phyloP scores from a whole-genome alignment of 2,888 invertebrate species.

The Harmothoe impar region DNA sequence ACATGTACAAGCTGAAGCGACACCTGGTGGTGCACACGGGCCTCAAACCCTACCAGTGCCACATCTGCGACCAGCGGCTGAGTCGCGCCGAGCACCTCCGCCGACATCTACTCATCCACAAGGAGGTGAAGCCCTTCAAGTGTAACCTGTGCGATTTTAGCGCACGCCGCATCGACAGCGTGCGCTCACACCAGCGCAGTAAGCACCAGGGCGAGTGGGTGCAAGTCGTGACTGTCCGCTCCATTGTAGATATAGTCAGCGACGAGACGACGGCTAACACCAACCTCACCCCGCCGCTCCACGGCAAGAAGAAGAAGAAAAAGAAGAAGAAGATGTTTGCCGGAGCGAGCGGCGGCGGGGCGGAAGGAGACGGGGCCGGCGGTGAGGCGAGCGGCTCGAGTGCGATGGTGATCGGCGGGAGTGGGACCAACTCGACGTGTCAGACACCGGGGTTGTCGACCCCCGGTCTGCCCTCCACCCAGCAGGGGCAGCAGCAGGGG shows the following conservation, averaged over 20 bases:
- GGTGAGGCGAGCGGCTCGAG: background rate
- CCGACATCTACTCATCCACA: constrained; percentile 71
- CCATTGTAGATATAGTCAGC: constrained; percentile 43
- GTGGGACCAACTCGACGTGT: background rate
- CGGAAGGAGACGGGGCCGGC: background rate
- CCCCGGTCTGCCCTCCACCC: background rate
- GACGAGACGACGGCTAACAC: constrained; percentile 43
- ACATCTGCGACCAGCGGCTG: constrained; percentile 69
- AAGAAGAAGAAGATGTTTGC: constrained; percentile 17
- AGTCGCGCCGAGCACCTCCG: constrained; percentile 71
- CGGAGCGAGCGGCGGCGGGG: background rate
- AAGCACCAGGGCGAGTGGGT: constrained; percentile 69
- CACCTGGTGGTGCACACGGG: constrained; percentile 70
- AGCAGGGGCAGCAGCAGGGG: background rate
- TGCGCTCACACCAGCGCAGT: constrained; percentile 69
- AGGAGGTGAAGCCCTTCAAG: constrained; percentile 69
- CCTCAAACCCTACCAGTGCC: constrained; percentile 71
- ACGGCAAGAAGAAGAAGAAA: constrained; percentile 28
- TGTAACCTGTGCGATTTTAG: constrained; percentile 70
- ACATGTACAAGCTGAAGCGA: constrained; percentile 71
- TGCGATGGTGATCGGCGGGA: background rate
- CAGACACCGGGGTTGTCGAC: background rate
- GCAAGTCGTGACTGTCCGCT: constrained; percentile 53
- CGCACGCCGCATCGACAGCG: constrained; percentile 69
- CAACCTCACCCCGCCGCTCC: constrained; percentile 28